Evolutionary conservation across 2,113 vertebrate genomes (phyloP).

Genomic region (Conger conger): DNA sequence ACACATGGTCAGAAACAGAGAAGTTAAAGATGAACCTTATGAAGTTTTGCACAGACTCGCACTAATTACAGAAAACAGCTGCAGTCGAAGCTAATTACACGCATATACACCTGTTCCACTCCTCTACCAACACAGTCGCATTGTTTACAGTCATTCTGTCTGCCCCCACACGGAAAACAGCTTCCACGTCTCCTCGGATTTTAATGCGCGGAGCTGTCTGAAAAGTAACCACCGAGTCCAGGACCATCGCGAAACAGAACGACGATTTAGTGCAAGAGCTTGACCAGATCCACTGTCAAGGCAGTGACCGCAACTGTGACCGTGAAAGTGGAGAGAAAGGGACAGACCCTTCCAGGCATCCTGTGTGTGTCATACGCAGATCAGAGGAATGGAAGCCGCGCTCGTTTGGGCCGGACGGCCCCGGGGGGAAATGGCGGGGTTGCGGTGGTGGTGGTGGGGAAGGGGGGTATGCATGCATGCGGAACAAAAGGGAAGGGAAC

Average conservation of each 20-base stretch:
- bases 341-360: constrained; percentile 18
- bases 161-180: neutral
- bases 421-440: no score
- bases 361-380: constrained; percentile 12
- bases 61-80: constrained; percentile 38
- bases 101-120: constrained; percentile 17
- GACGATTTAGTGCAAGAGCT: neutral
- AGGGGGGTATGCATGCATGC: neutral
- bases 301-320: neutral
- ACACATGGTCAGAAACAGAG: constrained; percentile 31
- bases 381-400: neutral
- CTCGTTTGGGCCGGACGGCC: constrained; percentile 2
- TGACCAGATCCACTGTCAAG: neutral
- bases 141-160: neutral
- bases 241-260: neutral
- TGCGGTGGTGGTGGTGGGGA: no score
- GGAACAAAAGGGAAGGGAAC: neutral
- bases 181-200: neutral
- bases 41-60: constrained; percentile 37
- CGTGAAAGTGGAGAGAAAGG: neutral
- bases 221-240: neutral
- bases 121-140: neutral
- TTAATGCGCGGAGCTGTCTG: neutral
- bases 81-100: constrained; percentile 34
- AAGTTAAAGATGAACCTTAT: constrained; percentile 25